Conservation (phyloP, 2,113 vertebrate species). For the Oreocharis arfaki region DNA sequence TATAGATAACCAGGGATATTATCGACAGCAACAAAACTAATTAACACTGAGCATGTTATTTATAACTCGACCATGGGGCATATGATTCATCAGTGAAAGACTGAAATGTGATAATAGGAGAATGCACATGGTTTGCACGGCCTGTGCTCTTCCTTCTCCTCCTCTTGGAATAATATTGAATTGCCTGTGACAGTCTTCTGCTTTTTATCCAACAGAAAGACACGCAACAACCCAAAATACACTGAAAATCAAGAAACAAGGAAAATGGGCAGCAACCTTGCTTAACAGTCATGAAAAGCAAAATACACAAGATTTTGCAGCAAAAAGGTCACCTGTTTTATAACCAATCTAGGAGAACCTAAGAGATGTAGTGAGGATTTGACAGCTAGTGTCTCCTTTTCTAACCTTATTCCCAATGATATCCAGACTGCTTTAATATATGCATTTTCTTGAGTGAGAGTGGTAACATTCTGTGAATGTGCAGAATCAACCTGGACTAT, state of each 20-base stretch:
- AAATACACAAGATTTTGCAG: not conserved
- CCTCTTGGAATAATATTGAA: not conserved
- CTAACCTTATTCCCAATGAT: not conserved
- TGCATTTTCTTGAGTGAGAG: not conserved
- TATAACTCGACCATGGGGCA: not conserved
- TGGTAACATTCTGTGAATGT: not conserved
- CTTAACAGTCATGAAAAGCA: not conserved
- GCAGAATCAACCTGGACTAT: not conserved
- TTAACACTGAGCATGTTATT: not conserved
- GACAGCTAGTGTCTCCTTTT: not conserved
- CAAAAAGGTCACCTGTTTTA: not conserved
- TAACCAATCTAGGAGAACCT: not conserved
- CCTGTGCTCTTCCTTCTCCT: not conserved
- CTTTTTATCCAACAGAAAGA: not conserved
- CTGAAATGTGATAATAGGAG: not conserved
- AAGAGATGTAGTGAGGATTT: not conserved
- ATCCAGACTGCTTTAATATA: not conserved
- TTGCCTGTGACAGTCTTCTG: not conserved
- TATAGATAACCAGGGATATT: not conserved
- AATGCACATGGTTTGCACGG: not conserved
- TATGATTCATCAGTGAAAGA: not conserved
- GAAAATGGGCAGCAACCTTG: not conserved
- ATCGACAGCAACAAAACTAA: not conserved
- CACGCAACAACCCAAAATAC: not conserved
- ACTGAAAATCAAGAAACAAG: not conserved